These are phyloP conservation scores for Zosterops borbonicus DNA, from an alignment of 2,113 vertebrate genomes.

Conservation along the genomic window DNA sequence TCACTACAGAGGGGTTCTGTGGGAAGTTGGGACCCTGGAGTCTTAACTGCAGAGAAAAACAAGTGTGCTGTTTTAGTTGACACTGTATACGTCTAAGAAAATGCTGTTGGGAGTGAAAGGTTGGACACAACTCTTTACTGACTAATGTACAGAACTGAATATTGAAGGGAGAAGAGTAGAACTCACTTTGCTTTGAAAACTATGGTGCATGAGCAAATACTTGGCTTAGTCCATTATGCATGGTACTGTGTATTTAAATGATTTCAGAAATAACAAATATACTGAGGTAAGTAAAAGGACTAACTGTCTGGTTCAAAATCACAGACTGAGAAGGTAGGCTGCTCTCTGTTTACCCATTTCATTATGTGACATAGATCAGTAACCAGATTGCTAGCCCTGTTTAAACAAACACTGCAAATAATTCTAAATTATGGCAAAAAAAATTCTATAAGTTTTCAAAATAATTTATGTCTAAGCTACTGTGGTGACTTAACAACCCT, in stretches of 20 bases:
- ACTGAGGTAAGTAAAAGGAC: not conserved
- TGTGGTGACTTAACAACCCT: not conserved
- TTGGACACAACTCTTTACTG: not conserved
- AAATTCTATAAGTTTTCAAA: not conserved
- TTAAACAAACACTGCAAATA: not conserved
- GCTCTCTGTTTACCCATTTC: not conserved
- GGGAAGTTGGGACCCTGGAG: not conserved
- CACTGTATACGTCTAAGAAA: not conserved
- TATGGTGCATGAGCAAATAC: not conserved
- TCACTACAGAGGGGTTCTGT: not conserved
- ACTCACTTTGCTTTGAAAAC: not conserved
- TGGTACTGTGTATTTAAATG: not conserved
- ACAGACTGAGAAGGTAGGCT: not conserved
- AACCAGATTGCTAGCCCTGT: not conserved
- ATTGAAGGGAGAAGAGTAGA: not conserved
- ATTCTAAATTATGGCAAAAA: not conserved
- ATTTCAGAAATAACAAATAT: not conserved
- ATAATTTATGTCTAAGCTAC: not conserved
- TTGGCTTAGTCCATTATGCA: fast-evolving
- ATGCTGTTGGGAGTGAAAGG: not conserved
- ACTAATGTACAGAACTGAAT: not conserved
- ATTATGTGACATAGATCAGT: not conserved
- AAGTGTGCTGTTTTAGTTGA: not conserved
- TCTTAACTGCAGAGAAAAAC: not conserved
- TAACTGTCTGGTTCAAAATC: not conserved